Evolutionary conservation across 2,113 vertebrate genomes (phyloP).

Genomic region (Talpa occidentalis): DNA sequence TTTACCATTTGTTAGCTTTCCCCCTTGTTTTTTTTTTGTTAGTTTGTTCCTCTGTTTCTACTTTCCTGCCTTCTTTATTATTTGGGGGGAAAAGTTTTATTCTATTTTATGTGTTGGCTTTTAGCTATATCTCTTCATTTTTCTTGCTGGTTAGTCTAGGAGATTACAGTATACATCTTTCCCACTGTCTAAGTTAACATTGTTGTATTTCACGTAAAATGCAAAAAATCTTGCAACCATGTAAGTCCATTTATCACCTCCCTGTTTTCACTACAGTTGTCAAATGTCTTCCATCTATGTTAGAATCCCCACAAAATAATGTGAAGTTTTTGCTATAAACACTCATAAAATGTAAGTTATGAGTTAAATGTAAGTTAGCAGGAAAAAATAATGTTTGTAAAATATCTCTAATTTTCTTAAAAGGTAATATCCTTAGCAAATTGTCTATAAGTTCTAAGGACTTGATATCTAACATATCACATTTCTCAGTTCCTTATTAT

Average conservation of each 20-base stretch:
- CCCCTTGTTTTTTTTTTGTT: not conserved
- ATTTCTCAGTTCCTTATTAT: not conserved
- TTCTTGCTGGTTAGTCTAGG: not conserved
- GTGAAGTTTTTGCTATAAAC: not conserved
- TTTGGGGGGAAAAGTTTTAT: not conserved
- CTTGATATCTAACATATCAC: not conserved
- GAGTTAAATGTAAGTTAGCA: too few species aligned
- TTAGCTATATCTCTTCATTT: not conserved
- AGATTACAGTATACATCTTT: not conserved
- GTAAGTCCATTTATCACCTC: not conserved
- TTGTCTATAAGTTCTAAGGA: not conserved
- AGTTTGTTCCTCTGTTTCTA: not conserved
- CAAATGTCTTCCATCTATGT: not conserved
- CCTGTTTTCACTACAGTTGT: not conserved
- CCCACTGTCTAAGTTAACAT: not conserved
- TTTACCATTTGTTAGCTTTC: not conserved
- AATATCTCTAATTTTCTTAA: conserved; percentile 11
- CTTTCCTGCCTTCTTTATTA: not conserved
- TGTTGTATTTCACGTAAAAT: not conserved
- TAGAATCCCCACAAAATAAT: not conserved
- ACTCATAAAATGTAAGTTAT: not conserved
- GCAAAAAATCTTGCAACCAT: not conserved
- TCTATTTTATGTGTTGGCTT: not conserved
- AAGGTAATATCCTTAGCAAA: conserved; percentile 41
- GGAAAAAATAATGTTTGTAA: not conserved